phyloP scores from a whole-genome alignment of 2,888 invertebrate genomes.

The Notodonta dromedarius region DNA sequence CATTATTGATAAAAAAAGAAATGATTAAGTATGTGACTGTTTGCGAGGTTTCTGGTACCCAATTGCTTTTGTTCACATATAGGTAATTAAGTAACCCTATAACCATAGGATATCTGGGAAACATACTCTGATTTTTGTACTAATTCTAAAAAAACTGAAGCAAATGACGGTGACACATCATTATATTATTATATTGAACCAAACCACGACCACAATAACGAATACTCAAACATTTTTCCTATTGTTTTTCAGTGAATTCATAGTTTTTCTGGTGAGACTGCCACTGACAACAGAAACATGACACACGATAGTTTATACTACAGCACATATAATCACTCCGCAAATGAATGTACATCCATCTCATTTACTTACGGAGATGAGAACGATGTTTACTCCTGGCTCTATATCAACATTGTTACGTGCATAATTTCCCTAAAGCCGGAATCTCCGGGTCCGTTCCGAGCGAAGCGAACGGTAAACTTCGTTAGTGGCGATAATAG shows the following conservation, averaged over 20 bases:
- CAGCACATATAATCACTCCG: not conserved
- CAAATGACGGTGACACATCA: too few relatives aligned
- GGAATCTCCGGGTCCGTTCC: constrained; percentile 24
- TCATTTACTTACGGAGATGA: constrained; percentile 14
- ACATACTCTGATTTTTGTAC: too few relatives aligned
- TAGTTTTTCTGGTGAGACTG: not conserved
- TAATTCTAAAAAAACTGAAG: too few relatives aligned
- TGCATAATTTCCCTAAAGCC: constrained; percentile 16
- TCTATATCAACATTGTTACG: constrained; percentile 16
- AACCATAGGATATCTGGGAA: too few relatives aligned
- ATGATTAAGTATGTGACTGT: too few relatives aligned
- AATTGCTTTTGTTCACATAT: too few relatives aligned
- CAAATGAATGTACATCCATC: constrained; percentile 3
- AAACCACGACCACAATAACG: too few relatives aligned
- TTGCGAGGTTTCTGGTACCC: too few relatives aligned
- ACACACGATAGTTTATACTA: not conserved
- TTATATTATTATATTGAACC: too few relatives aligned
- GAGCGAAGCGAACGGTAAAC: constrained; percentile 27
- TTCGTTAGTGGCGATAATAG: constrained; percentile 55
- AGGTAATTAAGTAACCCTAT: too few relatives aligned
- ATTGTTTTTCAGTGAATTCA: not conserved
- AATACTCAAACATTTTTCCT: too few relatives aligned
- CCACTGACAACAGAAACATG: not conserved
- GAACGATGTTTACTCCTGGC: constrained; percentile 18
- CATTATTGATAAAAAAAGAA: too few relatives aligned